A percentile compares a stretch with the other conserved stretches of the same genome.
Conservation (phyloP, 2,113 vertebrate species). For the Apaloderma vittatum region DNA sequence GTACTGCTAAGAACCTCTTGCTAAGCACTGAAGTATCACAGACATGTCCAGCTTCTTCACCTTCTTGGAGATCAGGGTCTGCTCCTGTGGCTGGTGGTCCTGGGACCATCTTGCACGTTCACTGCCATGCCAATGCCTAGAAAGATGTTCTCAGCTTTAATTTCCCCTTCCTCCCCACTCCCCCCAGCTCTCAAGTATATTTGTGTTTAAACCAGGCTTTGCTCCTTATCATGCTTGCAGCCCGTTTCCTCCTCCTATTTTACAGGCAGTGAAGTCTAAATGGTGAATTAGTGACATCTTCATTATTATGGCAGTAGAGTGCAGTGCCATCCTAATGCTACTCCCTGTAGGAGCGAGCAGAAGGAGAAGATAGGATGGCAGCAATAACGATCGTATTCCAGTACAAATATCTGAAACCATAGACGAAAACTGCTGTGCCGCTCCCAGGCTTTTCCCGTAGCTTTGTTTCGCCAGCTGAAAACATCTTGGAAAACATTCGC, state of each 20-base stretch:
- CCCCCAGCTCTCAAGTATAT: background rate
- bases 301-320: constrained; percentile 27
- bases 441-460: background rate
- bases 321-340: constrained; percentile 3
- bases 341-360: constrained; percentile 8
- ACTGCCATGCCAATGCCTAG: background rate
- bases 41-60: background rate
- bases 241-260: constrained; percentile 53
- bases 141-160: background rate
- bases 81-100: background rate
- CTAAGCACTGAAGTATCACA: background rate
- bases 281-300: constrained; percentile 54
- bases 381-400: rapidly evolving
- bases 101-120: background rate
- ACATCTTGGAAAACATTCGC: background rate
- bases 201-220: constrained; percentile 18
- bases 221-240: background rate
- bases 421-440: background rate
- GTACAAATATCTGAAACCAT: background rate
- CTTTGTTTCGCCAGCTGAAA: background rate
- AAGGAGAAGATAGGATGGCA: constrained; percentile 43
- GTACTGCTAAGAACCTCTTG: background rate
- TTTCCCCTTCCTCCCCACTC: background rate
- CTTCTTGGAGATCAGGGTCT: background rate
- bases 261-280: constrained; percentile 49